Base-by-base conservation (phyloP, 1,140 invertebrate species). In the Schlechtendalia chinensis region DNA sequence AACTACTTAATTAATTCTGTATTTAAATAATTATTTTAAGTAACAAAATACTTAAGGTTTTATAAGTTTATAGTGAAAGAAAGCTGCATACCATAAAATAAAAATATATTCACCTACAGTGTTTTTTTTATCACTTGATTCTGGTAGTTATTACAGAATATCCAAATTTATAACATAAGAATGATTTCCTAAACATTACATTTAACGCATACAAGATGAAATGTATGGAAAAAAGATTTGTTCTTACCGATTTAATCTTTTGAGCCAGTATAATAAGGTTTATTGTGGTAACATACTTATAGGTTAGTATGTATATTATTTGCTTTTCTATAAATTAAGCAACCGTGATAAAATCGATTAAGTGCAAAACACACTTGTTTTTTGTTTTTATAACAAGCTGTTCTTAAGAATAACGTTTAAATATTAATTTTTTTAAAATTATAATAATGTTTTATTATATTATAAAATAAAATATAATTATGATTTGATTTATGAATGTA, bases 161-260 rank as follows among this genome's bases (percentile, higher is more conserved):
- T 50, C 39, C 47, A 19, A 50, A 69, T 69, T n/a, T 45, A 69
- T 17, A 14, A 69, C 16, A 50, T 69, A 69, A 69, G 50, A 50
- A 69, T 39, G 45, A 69, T 69, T 69, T 69, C 32, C 32, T 39
- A 27, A 50, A 50, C 22, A 22, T 27, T 69, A 69, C 22, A 69
- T 69, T 69, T 69, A 50, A 69, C 39, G 16, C 39, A 1, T 16
- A 47, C 24, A 69, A 69, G 22, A 22, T 24, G 12, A 16, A 69
- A 50, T 19, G 45, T 50, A 69, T 24, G 45, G 27, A 69, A 61
- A 69, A 50, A 50, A 24, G 67, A 69, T 27, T 69, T 69, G n/a
- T 69, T 50, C n/a, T 50, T 69, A 27, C 45, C 22, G 67, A 50
- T 69, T 69, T 50, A 69, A 69, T 69, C 67, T 69, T 50, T 69